Conservation (phyloP, 2,113 vertebrate species). For the Ascaphus truei region DNA sequence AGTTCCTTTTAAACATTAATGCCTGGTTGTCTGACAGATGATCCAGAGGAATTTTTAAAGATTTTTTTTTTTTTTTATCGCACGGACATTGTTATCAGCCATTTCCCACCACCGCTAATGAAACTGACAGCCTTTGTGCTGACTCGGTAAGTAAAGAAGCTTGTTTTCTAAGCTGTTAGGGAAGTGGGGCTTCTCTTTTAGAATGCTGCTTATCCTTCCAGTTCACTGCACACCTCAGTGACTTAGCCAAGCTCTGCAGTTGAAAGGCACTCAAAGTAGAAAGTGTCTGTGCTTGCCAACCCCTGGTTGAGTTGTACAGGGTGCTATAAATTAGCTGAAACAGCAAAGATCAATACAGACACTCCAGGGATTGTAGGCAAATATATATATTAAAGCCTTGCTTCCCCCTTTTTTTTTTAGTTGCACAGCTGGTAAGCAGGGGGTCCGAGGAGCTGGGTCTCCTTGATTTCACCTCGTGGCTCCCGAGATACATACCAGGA, state of each 20-base stretch:
- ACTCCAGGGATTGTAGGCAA: too few species aligned
- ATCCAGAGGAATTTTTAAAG: constrained; percentile 13
- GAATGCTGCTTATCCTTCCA: constrained; percentile 27
- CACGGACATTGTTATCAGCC: constrained; percentile 8
- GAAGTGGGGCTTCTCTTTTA: constrained; percentile 33
- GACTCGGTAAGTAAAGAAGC: constrained; percentile 29
- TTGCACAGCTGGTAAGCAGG: too few species aligned
- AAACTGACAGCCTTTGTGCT: constrained; percentile 28
- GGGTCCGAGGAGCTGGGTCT: too few species aligned
- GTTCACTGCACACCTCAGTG: constrained; percentile 10
- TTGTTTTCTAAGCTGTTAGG: constrained; percentile 23
- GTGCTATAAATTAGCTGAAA: background rate
- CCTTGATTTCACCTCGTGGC: too few species aligned
- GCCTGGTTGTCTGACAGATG: constrained; percentile 17
- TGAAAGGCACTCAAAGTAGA: background rate
- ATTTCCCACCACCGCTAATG: background rate
- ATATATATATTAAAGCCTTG: background rate
- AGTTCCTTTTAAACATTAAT: constrained; percentile 29
- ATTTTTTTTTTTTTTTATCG: background rate
- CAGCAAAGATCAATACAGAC: background rate
- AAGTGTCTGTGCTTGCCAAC: background rate
- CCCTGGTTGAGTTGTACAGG: background rate
- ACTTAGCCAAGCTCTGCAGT: constrained; percentile 5
- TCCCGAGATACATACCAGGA: too few species aligned
- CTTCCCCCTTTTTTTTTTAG: too few species aligned